Percentiles rank a stretch among this genome's conserved stretches.
phyloP scores from a whole-genome alignment of 2,888 invertebrate species.

The Dryomyza anilis region DNA sequence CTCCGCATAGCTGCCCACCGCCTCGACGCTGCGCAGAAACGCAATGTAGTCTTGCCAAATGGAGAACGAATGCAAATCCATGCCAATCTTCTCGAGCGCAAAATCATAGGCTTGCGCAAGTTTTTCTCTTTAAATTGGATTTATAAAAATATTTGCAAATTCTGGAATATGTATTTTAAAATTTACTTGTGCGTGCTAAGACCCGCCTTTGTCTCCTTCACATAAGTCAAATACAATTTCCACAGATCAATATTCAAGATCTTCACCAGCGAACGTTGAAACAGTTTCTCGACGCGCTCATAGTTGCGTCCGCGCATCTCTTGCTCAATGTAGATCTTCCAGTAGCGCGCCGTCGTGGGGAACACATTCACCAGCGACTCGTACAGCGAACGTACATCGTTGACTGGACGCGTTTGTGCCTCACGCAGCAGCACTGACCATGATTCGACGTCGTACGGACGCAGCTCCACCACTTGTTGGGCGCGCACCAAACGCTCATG shows the following conservation, averaged over 20 bases:
- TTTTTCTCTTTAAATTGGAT: slow-evolving; percentile 79
- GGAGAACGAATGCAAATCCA: slow-evolving; percentile 95
- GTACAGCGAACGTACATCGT: slow-evolving; percentile 89
- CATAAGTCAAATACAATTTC: slow-evolving; percentile 96
- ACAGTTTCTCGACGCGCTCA: slow-evolving; percentile 98
- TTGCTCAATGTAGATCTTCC: slow-evolving; percentile 99
- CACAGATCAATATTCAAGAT: slow-evolving; percentile 98
- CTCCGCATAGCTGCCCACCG: slow-evolving; percentile 98
- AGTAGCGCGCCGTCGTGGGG: slow-evolving; percentile 95
- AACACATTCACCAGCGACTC: slow-evolving; percentile 94
- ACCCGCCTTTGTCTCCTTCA: slow-evolving; percentile 95
- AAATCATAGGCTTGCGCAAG: slow-evolving; percentile 99
- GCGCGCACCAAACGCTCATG: slow-evolving; percentile 83
- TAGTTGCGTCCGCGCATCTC: slow-evolving; percentile 97
- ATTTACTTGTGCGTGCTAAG: slow-evolving; percentile 91
- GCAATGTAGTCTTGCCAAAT: slow-evolving; percentile 98
- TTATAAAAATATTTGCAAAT: slow-evolving; percentile 5
- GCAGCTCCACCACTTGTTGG: slow-evolving; percentile 84
- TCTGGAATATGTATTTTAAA: not conserved
- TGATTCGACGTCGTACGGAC: slow-evolving; percentile 93
- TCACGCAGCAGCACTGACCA: slow-evolving; percentile 97
- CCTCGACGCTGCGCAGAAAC: slow-evolving; percentile 95
- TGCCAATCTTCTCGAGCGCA: slow-evolving; percentile 97
- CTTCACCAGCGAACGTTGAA: slow-evolving; percentile 97
- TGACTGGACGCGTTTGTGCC: slow-evolving; percentile 84